Evolutionary conservation across 2,888 invertebrate genomes (phyloP).

Genomic region (Apamea monoglypha): DNA sequence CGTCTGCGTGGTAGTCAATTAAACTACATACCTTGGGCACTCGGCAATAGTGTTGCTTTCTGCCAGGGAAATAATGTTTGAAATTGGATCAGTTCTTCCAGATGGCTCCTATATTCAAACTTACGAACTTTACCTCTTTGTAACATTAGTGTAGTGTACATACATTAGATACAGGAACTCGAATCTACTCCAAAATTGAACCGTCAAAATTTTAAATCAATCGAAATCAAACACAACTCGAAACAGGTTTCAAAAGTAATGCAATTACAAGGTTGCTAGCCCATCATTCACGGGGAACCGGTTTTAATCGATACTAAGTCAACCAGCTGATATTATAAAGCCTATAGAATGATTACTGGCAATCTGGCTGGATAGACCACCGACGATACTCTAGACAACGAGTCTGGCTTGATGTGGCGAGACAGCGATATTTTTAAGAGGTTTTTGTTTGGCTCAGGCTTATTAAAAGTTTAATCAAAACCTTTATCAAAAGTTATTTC

Average conservation of each 20-base stretch:
- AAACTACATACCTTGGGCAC: neutral
- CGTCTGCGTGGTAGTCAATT: too few species aligned
- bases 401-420: slow-evolving; percentile 7
- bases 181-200: neutral
- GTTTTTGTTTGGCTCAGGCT: neutral
- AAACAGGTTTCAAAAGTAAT: slow-evolving; percentile 38
- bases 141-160: too few species aligned
- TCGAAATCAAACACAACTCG: slow-evolving; percentile 20
- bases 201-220: neutral
- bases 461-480: too few species aligned
- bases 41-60: neutral
- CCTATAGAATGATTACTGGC: slow-evolving; percentile 3
- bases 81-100: neutral
- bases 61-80: neutral
- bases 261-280: slow-evolving; percentile 32
- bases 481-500: neutral
- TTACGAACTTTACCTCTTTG: neutral
- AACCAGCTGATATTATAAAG: slow-evolving; percentile 30
- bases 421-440: slow-evolving; percentile 2
- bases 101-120: too few species aligned
- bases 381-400: slow-evolving; percentile 9
- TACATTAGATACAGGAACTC: neutral
- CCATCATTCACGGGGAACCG: slow-evolving; percentile 30
- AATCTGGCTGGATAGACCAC: slow-evolving; percentile 11
- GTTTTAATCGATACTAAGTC: slow-evolving; percentile 27